Evolutionary conservation across 2,888 invertebrate genomes (phyloP), one percentile per base, ranked within the genome.

Genomic region (Xestia xanthographa): DNA sequence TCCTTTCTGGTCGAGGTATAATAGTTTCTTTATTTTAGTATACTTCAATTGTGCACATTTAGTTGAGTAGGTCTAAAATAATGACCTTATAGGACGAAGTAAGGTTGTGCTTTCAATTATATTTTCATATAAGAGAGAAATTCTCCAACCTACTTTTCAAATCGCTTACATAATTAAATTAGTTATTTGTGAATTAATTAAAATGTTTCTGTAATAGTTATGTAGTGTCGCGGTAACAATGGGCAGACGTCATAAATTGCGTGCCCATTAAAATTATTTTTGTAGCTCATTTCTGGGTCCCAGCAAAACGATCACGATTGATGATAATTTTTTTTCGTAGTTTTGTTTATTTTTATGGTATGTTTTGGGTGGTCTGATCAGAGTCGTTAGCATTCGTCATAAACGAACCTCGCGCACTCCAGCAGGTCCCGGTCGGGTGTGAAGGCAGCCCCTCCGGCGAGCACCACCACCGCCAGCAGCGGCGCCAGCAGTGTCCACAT

Each of bases 391-490:
- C 63, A 62, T 68, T 82, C 58, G 58, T 72, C 65, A 77, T 77
- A 70, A 86, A 93, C 96, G 93, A 95, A 96, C 96, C 96, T 96
- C 85, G 96, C 96, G 90, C 96, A 96, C 88, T 96, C 96, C 62
- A 96, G 94, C 83, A 96, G 90, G 88, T 95, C 96, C 92, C 94
- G 95, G 90, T 95, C 94, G 82, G 95, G 93, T 65, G 93, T 90
- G 85, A 95, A 94, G 81, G 93, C 92, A 88, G 94, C 93, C 83
- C 94, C 95, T 80, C 94, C 94, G 90, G 93, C 93, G 82, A 93
- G 89, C 84, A 93, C 92, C 89, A 93, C 88, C 85, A 94, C 92
- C 91, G 93, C 94, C 92, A 94, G 89, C 84, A 95, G 90, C 68
- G 93, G 92, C 90, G 92, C 87, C 84, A 96, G 91, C 86, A 93